phyloP scores from a whole-genome alignment of 2,113 vertebrate species.

The Nycticebus coucang region DNA sequence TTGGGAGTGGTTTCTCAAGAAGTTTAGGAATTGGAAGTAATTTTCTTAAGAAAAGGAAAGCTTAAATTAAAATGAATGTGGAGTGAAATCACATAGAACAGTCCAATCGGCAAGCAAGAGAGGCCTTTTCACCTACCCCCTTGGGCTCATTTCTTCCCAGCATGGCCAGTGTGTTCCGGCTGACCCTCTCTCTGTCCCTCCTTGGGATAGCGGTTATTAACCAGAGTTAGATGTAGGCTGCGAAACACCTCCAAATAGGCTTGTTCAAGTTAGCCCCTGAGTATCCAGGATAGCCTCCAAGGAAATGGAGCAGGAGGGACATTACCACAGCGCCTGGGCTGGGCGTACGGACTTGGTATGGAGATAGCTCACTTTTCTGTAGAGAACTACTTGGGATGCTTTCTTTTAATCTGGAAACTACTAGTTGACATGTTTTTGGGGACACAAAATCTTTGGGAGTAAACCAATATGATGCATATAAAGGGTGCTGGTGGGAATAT shows the following conservation, averaged over 20 bases:
- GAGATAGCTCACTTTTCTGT: neutral
- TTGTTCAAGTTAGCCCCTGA: neutral
- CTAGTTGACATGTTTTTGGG: too few species aligned
- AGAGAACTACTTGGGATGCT: neutral
- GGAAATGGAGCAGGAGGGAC: neutral
- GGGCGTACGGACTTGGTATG: neutral
- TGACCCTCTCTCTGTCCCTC: slow-evolving; percentile 31
- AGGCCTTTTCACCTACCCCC: neutral
- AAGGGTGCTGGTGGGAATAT: neutral
- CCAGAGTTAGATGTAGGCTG: neutral
- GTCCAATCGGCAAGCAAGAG: neutral
- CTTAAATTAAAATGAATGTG: slow-evolving; percentile 42
- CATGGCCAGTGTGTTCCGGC: slow-evolving; percentile 39
- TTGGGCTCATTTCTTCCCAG: slow-evolving; percentile 54
- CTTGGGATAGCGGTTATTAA: neutral
- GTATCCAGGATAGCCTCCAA: slow-evolving; percentile 11
- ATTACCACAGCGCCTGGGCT: rapidly evolving
- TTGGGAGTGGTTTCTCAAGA: slow-evolving; percentile 54
- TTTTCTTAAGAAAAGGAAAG: slow-evolving; percentile 63
- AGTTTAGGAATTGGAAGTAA: slow-evolving; percentile 55
- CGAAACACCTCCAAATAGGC: neutral
- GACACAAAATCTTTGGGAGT: neutral
- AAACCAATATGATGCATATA: neutral
- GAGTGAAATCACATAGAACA: neutral
- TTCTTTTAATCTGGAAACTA: neutral